Base-by-base conservation (phyloP, 37 sponge, comb jelly and placozoan genomes). In the Beroe forskalii region DNA sequence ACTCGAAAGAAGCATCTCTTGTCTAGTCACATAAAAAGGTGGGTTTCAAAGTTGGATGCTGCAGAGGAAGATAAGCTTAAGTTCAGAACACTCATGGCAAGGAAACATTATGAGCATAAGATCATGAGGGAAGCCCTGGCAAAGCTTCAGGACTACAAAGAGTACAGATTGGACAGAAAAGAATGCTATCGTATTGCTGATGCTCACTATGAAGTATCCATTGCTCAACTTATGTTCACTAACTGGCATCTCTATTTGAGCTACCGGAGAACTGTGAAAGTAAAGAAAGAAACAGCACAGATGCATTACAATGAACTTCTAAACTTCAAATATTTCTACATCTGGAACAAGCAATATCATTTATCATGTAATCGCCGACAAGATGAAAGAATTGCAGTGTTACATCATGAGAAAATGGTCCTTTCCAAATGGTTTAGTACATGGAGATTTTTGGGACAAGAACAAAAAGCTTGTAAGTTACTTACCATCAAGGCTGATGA, bases 221-320 rank as follows among this genome's bases (percentile, higher is more conserved):
- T 80, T 4, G 35, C 55, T 41, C 55, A 41, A 30, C 44, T 4
- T 22, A 20, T 80, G 55, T 80, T 80, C 20, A 80, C 86, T 6
- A 80, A 80, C 55, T 80, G 86, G 86, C 86, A 80, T 80, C 86
- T 80, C n/a, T 41, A 44, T 25, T 2, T 80, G 8, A 23, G 55
- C 55, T 80, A 80, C 55, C 44, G 86, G 37, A 80, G 35, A 43
- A 80, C 43, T 4, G 24, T 80, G 2, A 35, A 80, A 44, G 55
- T 80, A 6, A 80, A 44, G 86, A 80, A 41, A 44, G 55, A 41
- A 32, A 80, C 86, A n/a, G 86, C 86, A 43, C n/a, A 17, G 27
- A 44, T 44, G 28, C 55, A 80, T 23, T 25, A 44, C 55, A 44
- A 42, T 38, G 86, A 80, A 24, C 86, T 80, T 22, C 44, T 80